Conservation (phyloP, 2,113 vertebrate species). For the Toxostoma redivivum region DNA sequence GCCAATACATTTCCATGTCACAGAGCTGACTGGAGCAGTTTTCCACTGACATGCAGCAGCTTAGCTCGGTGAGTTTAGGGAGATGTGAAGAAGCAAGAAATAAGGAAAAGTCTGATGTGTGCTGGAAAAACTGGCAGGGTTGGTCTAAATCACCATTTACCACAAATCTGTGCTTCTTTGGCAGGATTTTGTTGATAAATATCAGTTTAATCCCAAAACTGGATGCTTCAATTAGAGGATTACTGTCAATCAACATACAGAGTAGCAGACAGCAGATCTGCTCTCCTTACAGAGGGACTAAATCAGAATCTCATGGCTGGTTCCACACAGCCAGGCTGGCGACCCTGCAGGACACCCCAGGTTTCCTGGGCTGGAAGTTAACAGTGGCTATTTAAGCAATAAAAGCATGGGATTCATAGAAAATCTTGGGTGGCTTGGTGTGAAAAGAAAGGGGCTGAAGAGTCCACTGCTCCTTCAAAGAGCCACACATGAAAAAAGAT, state of each 20-base stretch:
- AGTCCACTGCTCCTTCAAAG: background rate
- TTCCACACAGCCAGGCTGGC: background rate
- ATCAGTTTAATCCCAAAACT: conserved; percentile 34
- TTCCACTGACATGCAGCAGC: background rate
- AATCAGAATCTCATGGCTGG: background rate
- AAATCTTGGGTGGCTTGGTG: background rate
- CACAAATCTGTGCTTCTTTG: background rate
- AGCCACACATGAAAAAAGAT: background rate
- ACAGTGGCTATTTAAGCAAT: background rate
- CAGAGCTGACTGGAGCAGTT: background rate
- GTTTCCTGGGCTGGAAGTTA: background rate
- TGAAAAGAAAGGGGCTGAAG: background rate
- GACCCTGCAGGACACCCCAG: background rate
- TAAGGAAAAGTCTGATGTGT: background rate
- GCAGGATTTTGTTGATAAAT: conserved; percentile 43
- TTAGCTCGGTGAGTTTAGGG: background rate
- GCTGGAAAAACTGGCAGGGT: background rate
- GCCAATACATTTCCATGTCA: background rate
- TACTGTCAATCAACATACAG: background rate
- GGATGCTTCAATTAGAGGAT: conserved; percentile 58
- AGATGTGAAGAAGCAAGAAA: background rate
- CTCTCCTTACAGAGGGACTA: background rate
- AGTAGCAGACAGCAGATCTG: background rate
- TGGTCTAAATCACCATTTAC: conserved; percentile 29
- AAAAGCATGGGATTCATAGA: background rate